Base-by-base conservation (phyloP, 2,113 vertebrate genomes). In the Cheilinus undulatus region DNA sequence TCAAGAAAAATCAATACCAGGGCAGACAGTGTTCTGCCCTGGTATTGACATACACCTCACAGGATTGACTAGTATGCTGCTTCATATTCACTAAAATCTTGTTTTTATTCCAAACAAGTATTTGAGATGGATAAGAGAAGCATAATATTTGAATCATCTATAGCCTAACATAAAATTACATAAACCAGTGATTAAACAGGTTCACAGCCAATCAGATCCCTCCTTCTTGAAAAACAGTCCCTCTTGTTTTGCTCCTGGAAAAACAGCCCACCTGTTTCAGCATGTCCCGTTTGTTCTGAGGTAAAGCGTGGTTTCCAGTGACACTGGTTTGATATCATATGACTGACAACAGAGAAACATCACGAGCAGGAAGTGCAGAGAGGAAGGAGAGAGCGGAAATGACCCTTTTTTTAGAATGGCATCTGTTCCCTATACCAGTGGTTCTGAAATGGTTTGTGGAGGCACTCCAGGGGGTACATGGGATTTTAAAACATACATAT, bases 241-340 rank as follows among this genome's bases (percentile, higher is more conserved):
- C 4, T 34, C 20, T 49, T 42, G 14, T 49, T 13, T 24, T 36
- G 5, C 10, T 26, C 15, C 20, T 5, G 50, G 60, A 27, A 51
- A 38, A 0, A 45, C 2, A 52, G 17, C n/a, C 23, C 42, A 73
- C 50, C n/a, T 49, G 78, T 53, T 59, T 1, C 52, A 66, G 30
- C 69, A 78, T 23, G 49, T 32, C 36, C 7, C 0, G 10, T 50
- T 61, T 64, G 10, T 9, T 3, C 17, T 15, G 30, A 7, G 10
- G 0, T n/a, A 22, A 46, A 38, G 14, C 7, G 19, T 14, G 11
- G 52, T 19, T 45, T 56, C 22, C 34, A 34, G 27, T 22, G 26
- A 51, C 57, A 77, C 24, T 34, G n/a, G 45, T 60, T 61, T 54
- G 7, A 20, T 7, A 40, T 64, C 77, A 82, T 57, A 73, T 78